phyloP scores from a whole-genome alignment of 2,797 vertebrate genomes.

The Columba guinea region DNA sequence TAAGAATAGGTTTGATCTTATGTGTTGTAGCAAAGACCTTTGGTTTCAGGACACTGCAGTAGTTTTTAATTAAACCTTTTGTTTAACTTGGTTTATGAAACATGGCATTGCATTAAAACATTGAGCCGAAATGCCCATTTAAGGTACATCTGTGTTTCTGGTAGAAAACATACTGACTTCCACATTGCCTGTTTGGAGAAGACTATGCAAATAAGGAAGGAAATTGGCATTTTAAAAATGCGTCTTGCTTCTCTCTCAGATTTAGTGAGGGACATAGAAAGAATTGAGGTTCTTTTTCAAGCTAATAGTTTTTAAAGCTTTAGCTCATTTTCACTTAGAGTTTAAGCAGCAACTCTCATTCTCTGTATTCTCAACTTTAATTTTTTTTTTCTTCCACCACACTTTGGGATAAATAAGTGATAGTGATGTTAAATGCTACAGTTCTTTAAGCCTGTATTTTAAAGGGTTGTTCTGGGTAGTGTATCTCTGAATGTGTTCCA shows the following conservation, averaged over 20 bases:
- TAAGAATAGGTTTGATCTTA: background rate
- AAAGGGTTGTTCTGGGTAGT: background rate
- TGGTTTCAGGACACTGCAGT: background rate
- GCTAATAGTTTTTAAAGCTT: background rate
- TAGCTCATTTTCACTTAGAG: background rate
- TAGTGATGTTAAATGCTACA: background rate
- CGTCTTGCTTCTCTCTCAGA: background rate
- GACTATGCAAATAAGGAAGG: background rate
- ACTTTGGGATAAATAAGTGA: background rate
- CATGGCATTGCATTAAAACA: accelerated
- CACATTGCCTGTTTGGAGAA: background rate
- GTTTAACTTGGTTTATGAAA: background rate
- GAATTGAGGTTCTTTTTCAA: background rate
- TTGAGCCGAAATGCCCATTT: background rate
- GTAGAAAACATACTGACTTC: background rate
- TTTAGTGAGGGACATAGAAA: background rate
- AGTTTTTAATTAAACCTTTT: background rate
- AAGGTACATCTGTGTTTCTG: background rate
- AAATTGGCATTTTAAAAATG: background rate
- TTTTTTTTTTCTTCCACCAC: background rate
- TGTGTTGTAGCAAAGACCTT: background rate
- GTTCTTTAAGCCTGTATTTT: background rate
- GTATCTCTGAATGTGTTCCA: background rate
- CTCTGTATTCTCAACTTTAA: background rate
- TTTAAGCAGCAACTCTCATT: background rate